Evolutionary conservation across 1,140 invertebrate genomes (phyloP).

Genomic region (Drosophila pandora): DNA sequence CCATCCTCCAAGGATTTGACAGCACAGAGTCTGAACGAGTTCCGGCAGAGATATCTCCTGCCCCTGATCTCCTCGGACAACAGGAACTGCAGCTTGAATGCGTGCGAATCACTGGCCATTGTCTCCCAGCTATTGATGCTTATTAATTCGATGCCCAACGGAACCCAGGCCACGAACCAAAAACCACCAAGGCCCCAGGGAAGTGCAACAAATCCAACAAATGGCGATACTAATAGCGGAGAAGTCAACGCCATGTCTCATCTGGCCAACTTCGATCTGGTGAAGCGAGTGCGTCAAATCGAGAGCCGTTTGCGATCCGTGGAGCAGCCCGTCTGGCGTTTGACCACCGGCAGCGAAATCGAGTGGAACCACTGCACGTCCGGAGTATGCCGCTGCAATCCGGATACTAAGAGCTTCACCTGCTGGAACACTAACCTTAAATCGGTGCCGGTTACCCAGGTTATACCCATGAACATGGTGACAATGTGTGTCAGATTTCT

Average conservation of each 20-base stretch:
- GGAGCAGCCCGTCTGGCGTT: constrained; percentile 91
- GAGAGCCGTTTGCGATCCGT: constrained; percentile 89
- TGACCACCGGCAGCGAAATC: constrained; percentile 85
- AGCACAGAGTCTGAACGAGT: constrained; percentile 60
- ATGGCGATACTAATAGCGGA: constrained; percentile 9
- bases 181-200: neutral
- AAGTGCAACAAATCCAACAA: neutral
- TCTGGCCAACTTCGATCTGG: constrained; percentile 50
- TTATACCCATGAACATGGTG: constrained; percentile 88
- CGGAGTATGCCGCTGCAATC: constrained; percentile 86
- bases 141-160: constrained; percentile 62
- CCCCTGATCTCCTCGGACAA: constrained; percentile 54
- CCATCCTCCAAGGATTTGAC: constrained; percentile 32
- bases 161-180: neutral
- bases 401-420: constrained; percentile 88
- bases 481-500: constrained; percentile 86
- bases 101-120: constrained; percentile 70
- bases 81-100: constrained; percentile 67
- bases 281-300: constrained; percentile 84
- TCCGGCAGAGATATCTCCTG: constrained; percentile 61
- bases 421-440: constrained; percentile 89
- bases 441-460: constrained; percentile 87
- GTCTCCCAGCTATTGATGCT: constrained; percentile 67
- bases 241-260: constrained; percentile 48
- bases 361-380: constrained; percentile 90